Base-by-base conservation (phyloP, 2,113 vertebrate genomes). In the Jaculus jaculus region DNA sequence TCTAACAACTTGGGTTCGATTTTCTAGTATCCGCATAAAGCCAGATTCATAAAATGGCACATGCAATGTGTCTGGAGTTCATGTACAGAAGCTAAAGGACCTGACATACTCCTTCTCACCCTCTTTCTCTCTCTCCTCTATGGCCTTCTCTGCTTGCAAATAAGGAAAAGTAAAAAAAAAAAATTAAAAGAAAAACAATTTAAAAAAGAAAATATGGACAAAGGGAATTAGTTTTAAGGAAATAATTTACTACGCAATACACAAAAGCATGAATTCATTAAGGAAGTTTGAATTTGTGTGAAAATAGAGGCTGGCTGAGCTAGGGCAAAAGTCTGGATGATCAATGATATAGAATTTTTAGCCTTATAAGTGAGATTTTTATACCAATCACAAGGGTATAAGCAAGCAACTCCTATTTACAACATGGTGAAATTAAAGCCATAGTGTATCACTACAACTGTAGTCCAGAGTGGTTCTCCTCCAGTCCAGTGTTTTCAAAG, bases 381-480 rank as follows among this genome's bases (percentile, higher is more conserved):
- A 89, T 9, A 78, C 18, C 6, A 90, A 34, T 65, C 79, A 90
- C 6, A 71, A 23, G 60, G 28, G 21, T 66, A 3, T 79, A 85
- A 93, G 68, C 65, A 82, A 86, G 61, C 15, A 92, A 28, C 23
- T 5, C 17, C 23, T 83, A 51, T 66, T 79, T 89, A 71, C 16
- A 92, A 58, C 7, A 20, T 12, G 23, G 18, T 71, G 87, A 86
- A 74, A 84, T 91, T 89, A 88, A 93, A 92, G 73, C 28, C 85
- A 68, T 89, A 61, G 93, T 92, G 16, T 60, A 90, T 37, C 65
- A 11, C 34, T 47, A 80, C 15, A 81, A 69, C 13, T 79, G 21
- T 2, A 79, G 20, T 78, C 28, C n/a, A 84, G 73, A 80, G 63
- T 51, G 77, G 78, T 83, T 77, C n/a, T 79, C 75, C 75, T 34